Percentiles rank a stretch among this genome's conserved stretches.
Conservation (phyloP, 2,113 vertebrate genomes). For the Pristiophorus japonicus region DNA sequence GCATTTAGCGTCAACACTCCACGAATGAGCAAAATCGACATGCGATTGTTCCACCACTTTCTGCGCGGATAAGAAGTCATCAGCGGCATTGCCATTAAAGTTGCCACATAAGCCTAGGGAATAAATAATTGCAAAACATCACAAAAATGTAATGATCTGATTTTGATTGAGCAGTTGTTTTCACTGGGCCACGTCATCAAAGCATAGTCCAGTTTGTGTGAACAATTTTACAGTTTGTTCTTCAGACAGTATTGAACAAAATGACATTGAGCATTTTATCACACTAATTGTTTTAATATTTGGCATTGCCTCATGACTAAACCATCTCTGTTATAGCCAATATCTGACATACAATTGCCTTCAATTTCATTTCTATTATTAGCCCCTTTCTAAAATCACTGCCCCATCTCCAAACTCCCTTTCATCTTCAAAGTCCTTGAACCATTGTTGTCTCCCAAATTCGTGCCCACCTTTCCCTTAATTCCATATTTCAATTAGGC, state of each 20-base stretch:
- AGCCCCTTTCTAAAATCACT: background rate
- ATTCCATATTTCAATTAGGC: no score
- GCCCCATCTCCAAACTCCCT: background rate
- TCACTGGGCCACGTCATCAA: background rate
- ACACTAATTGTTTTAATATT: background rate
- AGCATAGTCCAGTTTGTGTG: background rate
- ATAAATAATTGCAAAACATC: background rate
- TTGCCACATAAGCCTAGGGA: constrained; percentile 39
- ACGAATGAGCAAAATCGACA: constrained; percentile 37
- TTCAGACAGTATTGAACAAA: background rate
- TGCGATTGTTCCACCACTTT: background rate
- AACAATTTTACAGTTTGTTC: background rate
- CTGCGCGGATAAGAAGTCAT: constrained; percentile 33
- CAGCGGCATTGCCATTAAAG: constrained; percentile 28
- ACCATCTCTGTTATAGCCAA: background rate
- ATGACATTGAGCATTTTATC: background rate
- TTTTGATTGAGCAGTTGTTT: background rate
- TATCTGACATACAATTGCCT: background rate
- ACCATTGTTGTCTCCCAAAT: background rate
- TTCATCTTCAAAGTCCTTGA: background rate
- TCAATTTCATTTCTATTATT: background rate
- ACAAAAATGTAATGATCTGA: background rate
- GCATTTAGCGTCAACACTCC: background rate
- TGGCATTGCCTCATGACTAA: background rate
- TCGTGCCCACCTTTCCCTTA: background rate